Percentiles rank a stretch among this genome's conserved stretches.
phyloP scores from a whole-genome alignment of 1,140 invertebrate species.

The Leptinotarsa lineolata region DNA sequence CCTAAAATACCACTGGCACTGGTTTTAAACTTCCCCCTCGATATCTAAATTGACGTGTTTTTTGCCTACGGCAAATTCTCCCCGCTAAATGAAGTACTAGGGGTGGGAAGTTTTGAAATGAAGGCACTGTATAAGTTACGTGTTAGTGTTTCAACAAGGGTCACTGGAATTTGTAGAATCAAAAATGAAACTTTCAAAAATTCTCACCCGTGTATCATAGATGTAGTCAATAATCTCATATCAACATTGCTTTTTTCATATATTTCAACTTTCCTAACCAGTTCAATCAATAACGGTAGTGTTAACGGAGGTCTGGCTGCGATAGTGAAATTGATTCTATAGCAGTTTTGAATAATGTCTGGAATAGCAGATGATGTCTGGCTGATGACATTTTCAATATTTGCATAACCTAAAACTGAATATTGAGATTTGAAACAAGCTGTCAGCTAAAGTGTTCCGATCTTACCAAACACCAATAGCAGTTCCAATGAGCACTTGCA shows the following conservation, averaged over 20 bases:
- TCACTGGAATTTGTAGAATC: neutral
- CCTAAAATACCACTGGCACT: too few relatives aligned
- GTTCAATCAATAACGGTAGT: constrained; percentile 59
- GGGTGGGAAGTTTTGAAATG: too few relatives aligned
- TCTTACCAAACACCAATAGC: neutral
- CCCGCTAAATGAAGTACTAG: too few relatives aligned
- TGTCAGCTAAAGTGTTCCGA: neutral
- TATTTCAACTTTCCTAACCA: constrained; percentile 61
- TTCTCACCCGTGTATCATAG: constrained; percentile 61
- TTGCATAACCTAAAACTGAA: constrained; percentile 26
- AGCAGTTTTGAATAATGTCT: constrained; percentile 59
- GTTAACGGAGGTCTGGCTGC: constrained; percentile 55
- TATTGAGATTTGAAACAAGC: neutral
- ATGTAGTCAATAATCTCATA: constrained; percentile 58
- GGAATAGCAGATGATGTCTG: constrained; percentile 57
- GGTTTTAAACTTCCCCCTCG: too few relatives aligned
- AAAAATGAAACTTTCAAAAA: neutral
- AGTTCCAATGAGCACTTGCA: neutral
- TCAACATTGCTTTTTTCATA: constrained; percentile 54
- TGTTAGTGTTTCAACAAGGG: constrained; percentile 6
- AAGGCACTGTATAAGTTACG: too few relatives aligned
- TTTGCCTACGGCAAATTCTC: too few relatives aligned
- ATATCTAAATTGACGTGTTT: too few relatives aligned
- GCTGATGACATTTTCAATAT: constrained; percentile 22
- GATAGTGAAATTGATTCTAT: constrained; percentile 54